Evolutionary conservation across 2,113 vertebrate genomes (phyloP).

Genomic region (Agelaius phoeniceus): DNA sequence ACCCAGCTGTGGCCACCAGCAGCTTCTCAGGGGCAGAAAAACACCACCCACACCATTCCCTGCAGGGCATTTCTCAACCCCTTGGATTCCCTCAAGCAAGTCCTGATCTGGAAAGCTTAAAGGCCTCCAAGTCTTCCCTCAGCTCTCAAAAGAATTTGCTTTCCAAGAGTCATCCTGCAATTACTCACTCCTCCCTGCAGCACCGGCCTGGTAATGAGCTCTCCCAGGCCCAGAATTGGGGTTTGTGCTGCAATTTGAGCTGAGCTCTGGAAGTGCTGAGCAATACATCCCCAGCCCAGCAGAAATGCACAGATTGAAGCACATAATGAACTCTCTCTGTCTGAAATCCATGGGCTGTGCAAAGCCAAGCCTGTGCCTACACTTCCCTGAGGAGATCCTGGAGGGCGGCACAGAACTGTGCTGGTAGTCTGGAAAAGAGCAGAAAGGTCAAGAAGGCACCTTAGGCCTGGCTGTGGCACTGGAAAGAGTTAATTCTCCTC

Average conservation of each 20-base stretch:
- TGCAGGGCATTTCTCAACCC: not conserved
- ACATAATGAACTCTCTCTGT: not conserved
- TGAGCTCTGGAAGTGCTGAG: not conserved
- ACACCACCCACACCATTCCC: not conserved
- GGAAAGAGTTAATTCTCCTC: slow-evolving; percentile 33
- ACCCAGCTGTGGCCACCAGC: not conserved
- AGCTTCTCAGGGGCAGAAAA: not conserved
- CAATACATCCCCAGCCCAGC: not conserved
- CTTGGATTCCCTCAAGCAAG: not conserved
- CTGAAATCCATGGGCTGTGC: not conserved
- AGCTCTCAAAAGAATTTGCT: not conserved
- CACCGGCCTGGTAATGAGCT: not conserved
- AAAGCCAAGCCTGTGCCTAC: not conserved
- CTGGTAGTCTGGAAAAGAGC: not conserved
- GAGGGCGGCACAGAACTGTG: not conserved
- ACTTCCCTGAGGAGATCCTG: not conserved
- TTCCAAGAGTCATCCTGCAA: not conserved
- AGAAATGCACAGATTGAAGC: not conserved
- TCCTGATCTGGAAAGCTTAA: not conserved
- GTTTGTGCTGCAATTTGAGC: not conserved
- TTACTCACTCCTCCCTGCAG: not conserved
- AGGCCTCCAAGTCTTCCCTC: not conserved
- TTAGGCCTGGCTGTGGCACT: not conserved
- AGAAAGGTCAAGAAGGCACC: not conserved
- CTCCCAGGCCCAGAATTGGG: not conserved